Evolutionary conservation across 2,797 vertebrate genomes (phyloP).

Genomic region (Rhinoraja longicauda): DNA sequence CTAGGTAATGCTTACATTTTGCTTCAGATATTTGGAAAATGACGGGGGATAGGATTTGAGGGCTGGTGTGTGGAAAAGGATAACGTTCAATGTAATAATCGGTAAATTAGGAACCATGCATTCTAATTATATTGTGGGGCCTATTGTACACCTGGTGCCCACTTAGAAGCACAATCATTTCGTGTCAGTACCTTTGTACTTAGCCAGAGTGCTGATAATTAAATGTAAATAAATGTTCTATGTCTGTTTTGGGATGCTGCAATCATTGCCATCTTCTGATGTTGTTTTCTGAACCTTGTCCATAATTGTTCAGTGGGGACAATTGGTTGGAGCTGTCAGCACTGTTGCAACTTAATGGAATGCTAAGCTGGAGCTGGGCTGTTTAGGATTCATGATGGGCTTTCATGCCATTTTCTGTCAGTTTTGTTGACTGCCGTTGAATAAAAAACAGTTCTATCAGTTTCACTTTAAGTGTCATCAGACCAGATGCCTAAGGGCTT

Average conservation of each 20-base stretch:
- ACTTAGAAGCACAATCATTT: background rate
- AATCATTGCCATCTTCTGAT: background rate
- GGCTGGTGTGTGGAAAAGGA: too few species aligned
- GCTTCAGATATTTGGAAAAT: background rate
- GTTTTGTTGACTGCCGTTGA: background rate
- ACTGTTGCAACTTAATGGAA: too few species aligned
- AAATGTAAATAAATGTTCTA: background rate
- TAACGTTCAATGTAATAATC: background rate
- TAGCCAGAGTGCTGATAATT: background rate
- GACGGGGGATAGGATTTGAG: background rate
- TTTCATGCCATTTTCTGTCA: background rate
- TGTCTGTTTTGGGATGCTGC: background rate
- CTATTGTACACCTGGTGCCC: background rate
- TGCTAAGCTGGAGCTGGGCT: background rate
- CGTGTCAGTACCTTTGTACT: background rate
- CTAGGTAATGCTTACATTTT: background rate
- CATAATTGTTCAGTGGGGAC: background rate
- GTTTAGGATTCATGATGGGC: background rate
- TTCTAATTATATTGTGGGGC: background rate
- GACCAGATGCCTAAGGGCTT: too few species aligned
- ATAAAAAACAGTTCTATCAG: background rate
- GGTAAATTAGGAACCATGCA: background rate
- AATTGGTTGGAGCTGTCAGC: too few species aligned
- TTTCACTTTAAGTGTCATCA: background rate
- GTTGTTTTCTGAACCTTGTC: background rate